Percentiles rank a stretch among this genome's conserved stretches.
phyloP scores from a whole-genome alignment of 92 coral and sea anemone species.

The Phenganax stokvisi region DNA sequence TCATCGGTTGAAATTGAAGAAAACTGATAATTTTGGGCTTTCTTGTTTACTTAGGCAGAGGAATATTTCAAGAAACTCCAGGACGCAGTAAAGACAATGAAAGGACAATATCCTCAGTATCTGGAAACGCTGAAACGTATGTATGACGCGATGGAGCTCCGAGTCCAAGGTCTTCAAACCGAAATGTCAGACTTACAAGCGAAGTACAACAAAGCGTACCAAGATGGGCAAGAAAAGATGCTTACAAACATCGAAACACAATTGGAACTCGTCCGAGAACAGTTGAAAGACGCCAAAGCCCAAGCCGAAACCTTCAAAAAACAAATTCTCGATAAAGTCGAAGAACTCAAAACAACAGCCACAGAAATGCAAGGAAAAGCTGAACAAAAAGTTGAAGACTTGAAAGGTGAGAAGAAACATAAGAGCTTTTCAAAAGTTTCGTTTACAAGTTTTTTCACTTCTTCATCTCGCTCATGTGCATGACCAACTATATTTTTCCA shows the following conservation, averaged over 20 bases:
- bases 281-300: neutral
- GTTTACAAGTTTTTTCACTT: no score
- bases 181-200: neutral
- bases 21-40: no score
- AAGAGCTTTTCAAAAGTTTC: neutral
- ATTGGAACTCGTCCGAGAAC: slow-evolving; percentile 9
- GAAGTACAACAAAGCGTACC: neutral
- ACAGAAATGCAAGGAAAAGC: neutral
- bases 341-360: neutral
- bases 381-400: neutral
- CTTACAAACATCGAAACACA: slow-evolving; percentile 10
- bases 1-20: no score
- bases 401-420: neutral
- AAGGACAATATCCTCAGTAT: neutral
- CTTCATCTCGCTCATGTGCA: no score
- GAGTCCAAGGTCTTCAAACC: neutral
- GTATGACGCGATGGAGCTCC: neutral
- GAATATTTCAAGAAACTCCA: neutral
- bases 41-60: neutral
- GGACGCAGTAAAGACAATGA: slow-evolving; percentile 7
- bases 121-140: neutral
- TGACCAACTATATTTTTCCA: neutral
- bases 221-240: neutral
- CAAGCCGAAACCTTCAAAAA: neutral
- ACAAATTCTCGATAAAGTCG: neutral